Conservation (phyloP, 2,113 vertebrate genomes). For the Regulus satrapa region DNA sequence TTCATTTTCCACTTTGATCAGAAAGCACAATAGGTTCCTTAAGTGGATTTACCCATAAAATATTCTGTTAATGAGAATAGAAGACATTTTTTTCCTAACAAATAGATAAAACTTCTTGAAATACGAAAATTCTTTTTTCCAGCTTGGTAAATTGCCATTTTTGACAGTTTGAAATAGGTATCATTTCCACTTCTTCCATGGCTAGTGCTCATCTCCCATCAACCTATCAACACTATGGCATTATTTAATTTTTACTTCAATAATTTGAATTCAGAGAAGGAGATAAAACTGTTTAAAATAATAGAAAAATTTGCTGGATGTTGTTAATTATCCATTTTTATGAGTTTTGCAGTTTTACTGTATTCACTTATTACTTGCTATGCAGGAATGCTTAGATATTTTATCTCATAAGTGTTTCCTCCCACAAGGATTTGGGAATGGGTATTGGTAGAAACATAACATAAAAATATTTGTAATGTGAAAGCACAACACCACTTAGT, state of each 20-base stretch:
- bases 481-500: background rate
- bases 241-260: background rate
- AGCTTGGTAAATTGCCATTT: background rate
- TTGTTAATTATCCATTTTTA: background rate
- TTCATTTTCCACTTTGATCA: slow-evolving; percentile 76
- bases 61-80: slow-evolving; percentile 63
- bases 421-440: background rate
- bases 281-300: background rate
- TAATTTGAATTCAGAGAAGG: background rate
- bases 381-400: background rate
- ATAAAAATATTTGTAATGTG: background rate
- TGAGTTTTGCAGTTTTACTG: background rate
- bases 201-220: background rate
- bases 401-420: background rate
- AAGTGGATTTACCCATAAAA: slow-evolving; percentile 68
- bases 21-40: slow-evolving; percentile 69
- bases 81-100: slow-evolving; percentile 22
- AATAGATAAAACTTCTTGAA: slow-evolving; percentile 6
- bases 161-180: background rate
- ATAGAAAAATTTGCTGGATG: background rate
- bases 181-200: background rate
- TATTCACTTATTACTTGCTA: background rate
- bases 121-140: background rate
- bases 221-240: background rate
- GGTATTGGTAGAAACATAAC: background rate